These are phyloP conservation scores for Misgurnus anguillicaudatus DNA, from an alignment of 2,113 vertebrate species.

Conservation along the genomic window DNA sequence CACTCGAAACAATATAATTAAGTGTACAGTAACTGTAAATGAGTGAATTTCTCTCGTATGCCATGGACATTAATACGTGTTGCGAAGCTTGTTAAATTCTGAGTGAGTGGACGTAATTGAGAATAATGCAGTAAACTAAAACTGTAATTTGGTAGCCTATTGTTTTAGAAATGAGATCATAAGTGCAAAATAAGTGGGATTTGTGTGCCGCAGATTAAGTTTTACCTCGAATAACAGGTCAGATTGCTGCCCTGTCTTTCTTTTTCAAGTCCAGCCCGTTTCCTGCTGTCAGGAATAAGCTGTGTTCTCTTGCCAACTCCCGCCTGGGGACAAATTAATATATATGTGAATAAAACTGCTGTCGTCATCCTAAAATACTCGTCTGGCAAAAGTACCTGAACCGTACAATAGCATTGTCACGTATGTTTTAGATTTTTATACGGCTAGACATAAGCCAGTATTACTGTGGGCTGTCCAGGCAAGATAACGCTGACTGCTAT, in stretches of 20 bases:
- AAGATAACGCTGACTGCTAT: constrained; percentile 37
- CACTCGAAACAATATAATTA: no score
- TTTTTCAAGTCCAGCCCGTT: not conserved
- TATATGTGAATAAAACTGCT: constrained; percentile 34
- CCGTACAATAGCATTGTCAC: constrained; percentile 26
- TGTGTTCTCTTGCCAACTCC: constrained; percentile 9
- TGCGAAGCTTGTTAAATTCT: no score
- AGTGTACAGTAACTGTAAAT: no score
- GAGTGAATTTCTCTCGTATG: no score
- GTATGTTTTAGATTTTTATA: constrained; percentile 28
- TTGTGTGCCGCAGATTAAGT: not conserved
- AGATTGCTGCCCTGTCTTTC: not conserved
- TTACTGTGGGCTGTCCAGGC: constrained; percentile 33
- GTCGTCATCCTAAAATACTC: not conserved
- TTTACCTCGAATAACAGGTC: not conserved
- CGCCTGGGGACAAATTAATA: constrained; percentile 25
- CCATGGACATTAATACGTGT: no score
- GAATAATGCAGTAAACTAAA: not conserved
- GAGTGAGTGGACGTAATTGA: not conserved
- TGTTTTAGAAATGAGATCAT: not conserved
- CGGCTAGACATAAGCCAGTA: constrained; percentile 41
- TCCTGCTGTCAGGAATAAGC: not conserved
- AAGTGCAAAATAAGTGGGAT: not conserved
- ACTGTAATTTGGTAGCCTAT: no score
- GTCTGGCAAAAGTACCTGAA: constrained; percentile 11